These are phyloP conservation scores for Teleogryllus occipitalis DNA, from an alignment of 1,140 invertebrate genomes.

Conservation along the genomic window DNA sequence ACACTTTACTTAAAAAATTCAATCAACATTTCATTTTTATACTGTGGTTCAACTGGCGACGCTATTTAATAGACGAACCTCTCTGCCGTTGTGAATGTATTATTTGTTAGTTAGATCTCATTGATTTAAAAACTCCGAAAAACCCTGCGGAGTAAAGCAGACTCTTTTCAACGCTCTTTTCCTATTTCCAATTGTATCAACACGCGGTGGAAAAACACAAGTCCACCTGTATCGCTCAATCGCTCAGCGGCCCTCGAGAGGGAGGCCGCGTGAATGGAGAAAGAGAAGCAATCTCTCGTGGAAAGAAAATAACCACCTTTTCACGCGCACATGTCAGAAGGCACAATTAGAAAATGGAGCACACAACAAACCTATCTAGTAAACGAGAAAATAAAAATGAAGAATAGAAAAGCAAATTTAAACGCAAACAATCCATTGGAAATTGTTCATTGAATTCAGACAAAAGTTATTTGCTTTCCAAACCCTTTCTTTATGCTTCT, in stretches of 20 bases:
- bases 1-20: no score
- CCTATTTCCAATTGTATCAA: not conserved
- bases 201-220: not conserved
- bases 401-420: not conserved
- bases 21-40: no score
- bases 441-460: conserved; percentile 1
- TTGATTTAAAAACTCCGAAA: no score
- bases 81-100: no score
- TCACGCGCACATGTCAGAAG: not conserved
- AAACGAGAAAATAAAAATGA: not conserved
- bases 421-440: not conserved
- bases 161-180: not conserved
- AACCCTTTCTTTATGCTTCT: not conserved
- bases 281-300: not conserved
- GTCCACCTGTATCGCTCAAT: not conserved
- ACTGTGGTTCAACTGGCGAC: no score
- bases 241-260: not conserved
- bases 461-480: conserved; percentile 1
- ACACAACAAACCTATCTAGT: not conserved
- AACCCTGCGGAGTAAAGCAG: no score
- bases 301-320: not conserved
- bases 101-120: no score
- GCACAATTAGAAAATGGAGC: not conserved
- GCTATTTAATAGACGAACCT: no score
- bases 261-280: not conserved